Evolutionary conservation across 2,797 vertebrate species (phyloP).

Genomic region (Intellagama lesueurii): DNA sequence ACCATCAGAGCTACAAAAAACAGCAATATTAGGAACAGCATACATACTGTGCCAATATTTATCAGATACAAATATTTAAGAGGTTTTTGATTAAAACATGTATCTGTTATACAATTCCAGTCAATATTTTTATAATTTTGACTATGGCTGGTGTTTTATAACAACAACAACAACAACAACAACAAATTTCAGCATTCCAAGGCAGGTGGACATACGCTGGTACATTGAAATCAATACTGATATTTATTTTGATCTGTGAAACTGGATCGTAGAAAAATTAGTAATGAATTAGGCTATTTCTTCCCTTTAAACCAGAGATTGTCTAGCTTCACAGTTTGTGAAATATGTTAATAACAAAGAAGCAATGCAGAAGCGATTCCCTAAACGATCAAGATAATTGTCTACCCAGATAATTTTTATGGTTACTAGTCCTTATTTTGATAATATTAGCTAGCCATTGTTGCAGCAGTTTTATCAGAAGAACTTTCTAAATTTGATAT

Average conservation of each 20-base stretch:
- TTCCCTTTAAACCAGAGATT: background rate
- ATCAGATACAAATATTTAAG: too few relatives aligned
- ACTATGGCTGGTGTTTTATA: too few relatives aligned
- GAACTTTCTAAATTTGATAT: slow-evolving; percentile 26
- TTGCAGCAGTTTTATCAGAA: slow-evolving; percentile 37
- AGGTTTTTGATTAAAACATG: too few relatives aligned
- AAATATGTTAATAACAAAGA: background rate
- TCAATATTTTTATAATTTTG: too few relatives aligned
- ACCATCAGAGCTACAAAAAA: too few relatives aligned
- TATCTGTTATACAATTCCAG: too few relatives aligned
- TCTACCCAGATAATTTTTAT: slow-evolving; percentile 19
- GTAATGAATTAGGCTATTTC: background rate
- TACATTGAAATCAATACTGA: background rate
- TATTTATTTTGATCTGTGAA: background rate
- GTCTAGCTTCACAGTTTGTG: background rate
- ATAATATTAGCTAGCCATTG: slow-evolving; percentile 24
- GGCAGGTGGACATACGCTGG: background rate
- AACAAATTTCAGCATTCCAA: background rate
- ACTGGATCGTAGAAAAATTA: background rate
- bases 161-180: too few relatives aligned
- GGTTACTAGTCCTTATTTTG: slow-evolving; percentile 33
- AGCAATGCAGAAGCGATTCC: background rate
- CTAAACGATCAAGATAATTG: slow-evolving; percentile 39
- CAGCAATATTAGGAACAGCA: too few relatives aligned
- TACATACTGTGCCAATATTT: too few relatives aligned